These are phyloP conservation scores for Akabosia matsudoensis DNA, from an alignment of 1,140 invertebrate genomes.

Conservation along the genomic window DNA sequence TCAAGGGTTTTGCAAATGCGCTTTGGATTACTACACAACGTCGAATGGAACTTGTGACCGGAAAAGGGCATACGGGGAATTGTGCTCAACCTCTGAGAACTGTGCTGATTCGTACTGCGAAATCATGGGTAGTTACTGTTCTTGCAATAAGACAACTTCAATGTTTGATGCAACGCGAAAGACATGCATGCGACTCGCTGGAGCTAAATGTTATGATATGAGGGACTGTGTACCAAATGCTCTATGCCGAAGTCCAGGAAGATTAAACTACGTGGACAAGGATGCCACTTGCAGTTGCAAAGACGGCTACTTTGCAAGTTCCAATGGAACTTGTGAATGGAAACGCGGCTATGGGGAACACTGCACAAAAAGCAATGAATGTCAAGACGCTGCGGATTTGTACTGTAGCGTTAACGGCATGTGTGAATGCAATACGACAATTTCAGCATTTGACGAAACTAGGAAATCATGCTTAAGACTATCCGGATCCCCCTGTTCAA, in stretches of 20 bases:
- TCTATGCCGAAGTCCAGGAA: neutral
- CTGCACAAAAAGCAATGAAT: neutral
- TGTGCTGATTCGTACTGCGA: neutral
- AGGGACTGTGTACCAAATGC: neutral
- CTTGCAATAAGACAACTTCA: neutral
- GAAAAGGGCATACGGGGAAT: neutral
- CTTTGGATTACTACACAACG: neutral
- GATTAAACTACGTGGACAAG: neutral
- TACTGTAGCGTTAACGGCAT: neutral
- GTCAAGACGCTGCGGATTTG: slow-evolving; percentile 4
- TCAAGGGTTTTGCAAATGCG: neutral
- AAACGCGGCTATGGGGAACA: neutral
- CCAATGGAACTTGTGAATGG: slow-evolving; percentile 9
- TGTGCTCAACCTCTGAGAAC: neutral
- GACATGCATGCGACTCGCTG: neutral
- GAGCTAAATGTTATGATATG: neutral
- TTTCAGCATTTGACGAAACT: slow-evolving; percentile 4
- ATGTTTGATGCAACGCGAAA: neutral
- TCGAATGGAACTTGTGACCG: neutral
- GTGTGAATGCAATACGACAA: neutral
- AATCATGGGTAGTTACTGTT: neutral
- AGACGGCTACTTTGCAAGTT: neutral
- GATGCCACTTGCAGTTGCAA: slow-evolving; percentile 5
- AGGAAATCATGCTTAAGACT: neutral
- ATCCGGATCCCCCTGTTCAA: neutral